Conservation (phyloP, 1,140 invertebrate species). For the Cydia strobilella region DNA sequence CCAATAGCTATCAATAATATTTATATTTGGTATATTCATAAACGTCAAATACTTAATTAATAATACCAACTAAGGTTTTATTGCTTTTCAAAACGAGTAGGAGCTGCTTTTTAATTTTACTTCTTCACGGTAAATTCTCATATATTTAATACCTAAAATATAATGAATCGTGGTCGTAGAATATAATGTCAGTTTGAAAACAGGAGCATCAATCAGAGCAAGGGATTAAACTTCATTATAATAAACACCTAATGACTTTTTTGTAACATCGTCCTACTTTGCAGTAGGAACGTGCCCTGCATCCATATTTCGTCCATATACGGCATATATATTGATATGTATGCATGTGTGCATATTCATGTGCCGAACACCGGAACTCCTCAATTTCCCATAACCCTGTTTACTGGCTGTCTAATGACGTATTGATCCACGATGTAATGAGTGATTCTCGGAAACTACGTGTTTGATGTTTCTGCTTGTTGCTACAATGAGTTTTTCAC, state of each 20-base stretch:
- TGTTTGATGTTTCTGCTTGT: constrained; percentile 10
- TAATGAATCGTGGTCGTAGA: too few relatives aligned
- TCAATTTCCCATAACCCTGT: constrained; percentile 12
- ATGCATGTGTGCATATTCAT: background rate
- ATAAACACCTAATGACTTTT: background rate
- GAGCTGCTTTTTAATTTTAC: too few relatives aligned
- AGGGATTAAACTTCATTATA: too few relatives aligned
- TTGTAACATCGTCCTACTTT: background rate
- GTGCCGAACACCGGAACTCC: background rate
- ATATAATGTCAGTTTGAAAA: too few relatives aligned
- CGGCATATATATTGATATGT: background rate
- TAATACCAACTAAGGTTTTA: too few relatives aligned
- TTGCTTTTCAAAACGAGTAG: too few relatives aligned
- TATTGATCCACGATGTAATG: constrained; percentile 6
- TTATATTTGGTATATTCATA: too few relatives aligned
- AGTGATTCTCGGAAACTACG: background rate
- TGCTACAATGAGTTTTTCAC: background rate
- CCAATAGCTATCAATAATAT: too few relatives aligned
- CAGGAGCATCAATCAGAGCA: too few relatives aligned
- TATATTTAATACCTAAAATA: too few relatives aligned
- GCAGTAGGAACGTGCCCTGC: background rate
- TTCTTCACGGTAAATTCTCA: too few relatives aligned
- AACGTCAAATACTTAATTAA: too few relatives aligned
- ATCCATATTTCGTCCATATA: background rate
- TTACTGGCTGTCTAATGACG: constrained; percentile 7